These are phyloP conservation scores for Cecropterus lyciades DNA, from an alignment of 1,140 invertebrate species.

Conservation along the genomic window DNA sequence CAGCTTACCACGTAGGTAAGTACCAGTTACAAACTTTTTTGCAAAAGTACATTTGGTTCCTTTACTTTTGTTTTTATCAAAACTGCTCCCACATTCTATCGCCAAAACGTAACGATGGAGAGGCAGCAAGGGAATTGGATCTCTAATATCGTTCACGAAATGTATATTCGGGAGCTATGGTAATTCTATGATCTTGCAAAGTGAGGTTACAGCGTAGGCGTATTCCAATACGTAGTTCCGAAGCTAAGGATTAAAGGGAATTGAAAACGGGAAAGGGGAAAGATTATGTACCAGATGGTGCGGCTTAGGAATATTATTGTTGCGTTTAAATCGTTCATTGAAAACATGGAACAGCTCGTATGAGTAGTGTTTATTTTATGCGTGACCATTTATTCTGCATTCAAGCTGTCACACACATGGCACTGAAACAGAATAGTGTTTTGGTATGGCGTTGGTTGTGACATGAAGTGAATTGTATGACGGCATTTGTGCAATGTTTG, in stretches of 20 bases:
- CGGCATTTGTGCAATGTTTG: no score
- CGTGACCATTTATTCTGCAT: neutral
- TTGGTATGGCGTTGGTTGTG: neutral
- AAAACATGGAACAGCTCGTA: neutral
- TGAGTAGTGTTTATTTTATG: neutral
- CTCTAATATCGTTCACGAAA: conserved; percentile 43
- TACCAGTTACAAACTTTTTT: no score
- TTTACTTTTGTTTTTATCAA: no score
- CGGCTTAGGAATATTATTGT: conserved; percentile 3
- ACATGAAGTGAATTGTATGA: no score
- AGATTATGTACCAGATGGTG: conserved; percentile 25
- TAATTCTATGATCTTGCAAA: conserved; percentile 47
- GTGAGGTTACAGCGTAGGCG: conserved; percentile 30
- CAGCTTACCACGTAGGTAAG: no score
- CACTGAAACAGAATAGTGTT: no score
- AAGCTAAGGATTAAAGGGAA: conserved; percentile 27
- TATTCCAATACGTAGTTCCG: conserved; percentile 15
- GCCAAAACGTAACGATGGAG: neutral
- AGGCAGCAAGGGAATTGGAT: conserved; percentile 35
- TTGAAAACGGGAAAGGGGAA: conserved; percentile 27
- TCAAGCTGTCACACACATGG: neutral
- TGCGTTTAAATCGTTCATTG: conserved; percentile 8
- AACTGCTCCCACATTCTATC: conserved; percentile 5
- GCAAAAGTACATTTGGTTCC: no score
- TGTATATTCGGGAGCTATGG: conserved; percentile 43